A percentile compares a stretch with the other conserved stretches of the same genome.
Evolutionary conservation across 2,797 vertebrate species (phyloP).

Genomic region (Setipinna tenuifilis): DNA sequence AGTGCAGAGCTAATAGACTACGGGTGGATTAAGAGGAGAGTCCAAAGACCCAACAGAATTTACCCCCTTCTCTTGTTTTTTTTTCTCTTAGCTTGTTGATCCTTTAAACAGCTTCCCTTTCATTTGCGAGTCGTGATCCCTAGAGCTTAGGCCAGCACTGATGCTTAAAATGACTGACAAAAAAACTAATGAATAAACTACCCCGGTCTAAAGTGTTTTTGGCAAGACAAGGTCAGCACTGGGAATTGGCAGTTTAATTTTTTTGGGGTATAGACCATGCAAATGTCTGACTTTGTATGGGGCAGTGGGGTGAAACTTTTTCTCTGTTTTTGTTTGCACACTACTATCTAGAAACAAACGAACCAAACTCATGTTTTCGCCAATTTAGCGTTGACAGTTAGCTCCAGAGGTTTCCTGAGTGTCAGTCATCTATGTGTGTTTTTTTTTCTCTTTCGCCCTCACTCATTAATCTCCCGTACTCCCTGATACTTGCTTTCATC

Average conservation of each 20-base stretch:
- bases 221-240: neutral
- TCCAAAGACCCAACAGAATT: neutral
- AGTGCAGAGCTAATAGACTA: neutral
- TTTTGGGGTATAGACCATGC: neutral
- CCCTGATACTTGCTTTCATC: conserved; percentile 72
- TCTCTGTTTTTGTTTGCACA: neutral
- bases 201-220: neutral
- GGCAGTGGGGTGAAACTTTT: neutral
- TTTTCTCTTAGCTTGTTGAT: neutral
- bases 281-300: neutral
- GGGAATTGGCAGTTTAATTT: neutral
- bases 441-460: neutral
- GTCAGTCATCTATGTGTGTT: neutral
- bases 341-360: conserved; percentile 4
- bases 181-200: conserved; percentile 1
- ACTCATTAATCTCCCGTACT: conserved; percentile 75
- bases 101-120: neutral
- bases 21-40: neutral
- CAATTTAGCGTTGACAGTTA: conserved; percentile 5
- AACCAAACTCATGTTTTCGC: neutral
- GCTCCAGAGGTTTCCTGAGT: neutral
- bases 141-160: neutral
- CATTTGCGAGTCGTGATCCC: neutral
- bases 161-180: neutral
- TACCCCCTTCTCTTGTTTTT: neutral